Evolutionary conservation across 2,888 invertebrate genomes (phyloP).

Genomic region (Blastobasis adustella): DNA sequence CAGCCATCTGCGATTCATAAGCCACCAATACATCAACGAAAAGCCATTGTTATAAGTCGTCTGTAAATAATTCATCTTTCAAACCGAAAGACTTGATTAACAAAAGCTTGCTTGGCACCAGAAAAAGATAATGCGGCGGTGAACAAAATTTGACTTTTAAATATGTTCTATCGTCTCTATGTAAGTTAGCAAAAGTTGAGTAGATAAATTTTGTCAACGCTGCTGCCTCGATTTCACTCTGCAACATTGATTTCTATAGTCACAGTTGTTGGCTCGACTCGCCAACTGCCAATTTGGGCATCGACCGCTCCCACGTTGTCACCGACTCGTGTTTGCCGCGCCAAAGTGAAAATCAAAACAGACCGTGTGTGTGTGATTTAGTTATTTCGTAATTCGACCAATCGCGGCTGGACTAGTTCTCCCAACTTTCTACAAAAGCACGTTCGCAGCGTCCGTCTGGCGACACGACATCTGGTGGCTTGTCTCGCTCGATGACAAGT

Average conservation of each 20-base stretch:
- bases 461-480: conserved; percentile 46
- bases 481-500: conserved; percentile 30
- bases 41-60: too few species aligned
- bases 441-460: conserved; percentile 46
- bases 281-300: neutral
- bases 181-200: too few species aligned
- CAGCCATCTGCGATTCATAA: too few species aligned
- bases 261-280: conserved; percentile 5
- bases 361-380: conserved; percentile 30
- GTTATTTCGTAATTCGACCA: conserved; percentile 43
- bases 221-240: conserved; percentile 8
- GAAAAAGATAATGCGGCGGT: too few species aligned
- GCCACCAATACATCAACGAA: too few species aligned
- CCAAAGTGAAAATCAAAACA: conserved; percentile 46
- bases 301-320: conserved; percentile 12
- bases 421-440: conserved; percentile 64
- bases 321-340: conserved; percentile 21
- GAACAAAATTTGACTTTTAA: too few species aligned
- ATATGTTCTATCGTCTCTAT: too few species aligned
- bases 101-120: too few species aligned
- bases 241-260: conserved; percentile 8
- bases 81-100: too few species aligned
- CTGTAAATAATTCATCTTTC: too few species aligned
- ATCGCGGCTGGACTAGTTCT: conserved; percentile 61
- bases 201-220: too few species aligned